phyloP scores from a whole-genome alignment of 2,888 invertebrate genomes.

The Copidosoma aretas region DNA sequence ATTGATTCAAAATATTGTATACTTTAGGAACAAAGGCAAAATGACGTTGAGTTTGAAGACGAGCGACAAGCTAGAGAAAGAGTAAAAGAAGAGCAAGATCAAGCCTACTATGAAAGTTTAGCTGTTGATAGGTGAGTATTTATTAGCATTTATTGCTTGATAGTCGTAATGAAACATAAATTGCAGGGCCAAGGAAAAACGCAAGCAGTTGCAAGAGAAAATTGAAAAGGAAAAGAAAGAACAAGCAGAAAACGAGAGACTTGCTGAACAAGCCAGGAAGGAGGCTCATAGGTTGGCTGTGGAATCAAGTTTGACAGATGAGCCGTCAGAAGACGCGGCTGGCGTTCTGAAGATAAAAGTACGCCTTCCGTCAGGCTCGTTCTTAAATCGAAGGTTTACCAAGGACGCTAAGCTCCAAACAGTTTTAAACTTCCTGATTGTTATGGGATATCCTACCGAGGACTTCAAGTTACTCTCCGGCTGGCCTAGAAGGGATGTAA shows the following conservation, averaged over 20 bases:
- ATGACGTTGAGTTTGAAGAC: constrained; percentile 81
- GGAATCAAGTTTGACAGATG: constrained; percentile 74
- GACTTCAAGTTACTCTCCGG: constrained; percentile 91
- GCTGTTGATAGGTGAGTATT: constrained; percentile 75
- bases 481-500: constrained; percentile 95
- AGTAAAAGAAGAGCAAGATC: constrained; percentile 92
- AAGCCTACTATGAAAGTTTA: constrained; percentile 89
- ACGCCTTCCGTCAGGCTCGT: constrained; percentile 79
- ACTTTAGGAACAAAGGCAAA: constrained; percentile 73
- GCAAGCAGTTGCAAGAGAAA: constrained; percentile 77
- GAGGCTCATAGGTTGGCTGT: constrained; percentile 71
- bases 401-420: constrained; percentile 70
- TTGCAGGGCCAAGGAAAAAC: constrained; percentile 81
- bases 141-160: not conserved
- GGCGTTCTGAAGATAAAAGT: constrained; percentile 79
- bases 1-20: constrained; percentile 42
- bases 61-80: constrained; percentile 87
- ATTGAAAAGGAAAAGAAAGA: constrained; percentile 76
- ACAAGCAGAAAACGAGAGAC: constrained; percentile 77
- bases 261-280: constrained; percentile 76
- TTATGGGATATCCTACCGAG: constrained; percentile 85
- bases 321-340: constrained; percentile 69
- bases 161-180: constrained; percentile 50
- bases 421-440: constrained; percentile 85
- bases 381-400: constrained; percentile 80